Conservation (phyloP, 2,113 vertebrate species). For the Tichodroma muraria region DNA sequence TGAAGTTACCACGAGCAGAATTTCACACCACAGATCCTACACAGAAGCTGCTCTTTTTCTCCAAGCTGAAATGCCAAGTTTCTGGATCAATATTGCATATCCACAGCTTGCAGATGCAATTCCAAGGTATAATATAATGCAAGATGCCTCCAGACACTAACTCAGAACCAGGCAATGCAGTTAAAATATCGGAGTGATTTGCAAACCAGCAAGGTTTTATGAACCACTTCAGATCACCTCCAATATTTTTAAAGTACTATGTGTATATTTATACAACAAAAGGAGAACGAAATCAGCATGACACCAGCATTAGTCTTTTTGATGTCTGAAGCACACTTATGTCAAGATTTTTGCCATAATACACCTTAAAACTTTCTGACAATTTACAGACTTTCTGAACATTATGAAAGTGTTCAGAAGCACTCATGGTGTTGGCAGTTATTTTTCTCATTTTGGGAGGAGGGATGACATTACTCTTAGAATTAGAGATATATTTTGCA, state of each 20-base stretch:
- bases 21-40: neutral
- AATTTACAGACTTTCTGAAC: neutral
- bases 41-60: neutral
- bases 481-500: neutral
- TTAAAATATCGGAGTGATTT: constrained; percentile 6
- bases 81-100: neutral
- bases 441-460: neutral
- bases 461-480: neutral
- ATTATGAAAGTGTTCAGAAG: neutral
- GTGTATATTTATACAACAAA: constrained; percentile 26
- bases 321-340: neutral
- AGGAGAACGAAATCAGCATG: neutral
- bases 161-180: neutral
- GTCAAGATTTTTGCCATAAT: neutral
- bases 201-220: constrained; percentile 26
- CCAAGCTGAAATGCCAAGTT: neutral
- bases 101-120: neutral
- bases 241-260: neutral
- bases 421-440: neutral
- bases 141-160: neutral
- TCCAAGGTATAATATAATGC: neutral
- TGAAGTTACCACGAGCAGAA: neutral
- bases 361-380: constrained; percentile 10
- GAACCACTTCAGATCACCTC: constrained; percentile 26
- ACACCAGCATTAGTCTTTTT: constrained; percentile 11